These are phyloP conservation scores for Eubucco bourcierii DNA, from an alignment of 2,113 vertebrate genomes.

Conservation along the genomic window DNA sequence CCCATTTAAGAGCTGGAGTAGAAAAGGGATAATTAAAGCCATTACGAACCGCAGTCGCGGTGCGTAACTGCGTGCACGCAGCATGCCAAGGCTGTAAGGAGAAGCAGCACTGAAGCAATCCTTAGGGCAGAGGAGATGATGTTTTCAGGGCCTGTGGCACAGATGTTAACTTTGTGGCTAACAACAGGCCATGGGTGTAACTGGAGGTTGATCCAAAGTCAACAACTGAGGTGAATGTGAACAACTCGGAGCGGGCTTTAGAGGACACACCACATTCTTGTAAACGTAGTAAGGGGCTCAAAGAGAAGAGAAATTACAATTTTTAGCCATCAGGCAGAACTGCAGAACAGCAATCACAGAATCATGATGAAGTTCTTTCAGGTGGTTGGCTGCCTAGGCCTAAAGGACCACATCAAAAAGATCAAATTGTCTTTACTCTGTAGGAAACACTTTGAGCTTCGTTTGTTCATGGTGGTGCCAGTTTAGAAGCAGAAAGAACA, in stretches of 20 bases:
- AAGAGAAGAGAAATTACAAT: neutral
- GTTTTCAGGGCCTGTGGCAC: neutral
- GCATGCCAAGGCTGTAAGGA: fast-evolving
- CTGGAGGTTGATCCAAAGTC: neutral
- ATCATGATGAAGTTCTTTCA: neutral
- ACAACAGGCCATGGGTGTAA: neutral
- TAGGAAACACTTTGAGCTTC: neutral
- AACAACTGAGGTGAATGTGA: neutral
- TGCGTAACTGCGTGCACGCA: neutral
- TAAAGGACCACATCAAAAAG: conserved; percentile 43
- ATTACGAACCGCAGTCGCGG: neutral
- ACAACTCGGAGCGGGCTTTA: neutral
- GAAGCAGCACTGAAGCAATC: neutral
- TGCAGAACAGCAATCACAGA: neutral
- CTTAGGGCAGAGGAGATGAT: neutral
- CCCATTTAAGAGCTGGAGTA: neutral
- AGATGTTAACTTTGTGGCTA: neutral
- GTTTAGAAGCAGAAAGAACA: neutral
- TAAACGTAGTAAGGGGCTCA: neutral
- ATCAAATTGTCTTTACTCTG: neutral
- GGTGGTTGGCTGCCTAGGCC: neutral
- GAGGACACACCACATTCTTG: neutral
- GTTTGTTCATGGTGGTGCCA: neutral
- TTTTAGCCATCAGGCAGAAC: neutral
- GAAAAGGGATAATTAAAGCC: neutral